Evolutionary conservation across 1,140 invertebrate genomes (phyloP), one percentile per base, ranked within the genome.

Genomic region (Drosophila guanche): DNA sequence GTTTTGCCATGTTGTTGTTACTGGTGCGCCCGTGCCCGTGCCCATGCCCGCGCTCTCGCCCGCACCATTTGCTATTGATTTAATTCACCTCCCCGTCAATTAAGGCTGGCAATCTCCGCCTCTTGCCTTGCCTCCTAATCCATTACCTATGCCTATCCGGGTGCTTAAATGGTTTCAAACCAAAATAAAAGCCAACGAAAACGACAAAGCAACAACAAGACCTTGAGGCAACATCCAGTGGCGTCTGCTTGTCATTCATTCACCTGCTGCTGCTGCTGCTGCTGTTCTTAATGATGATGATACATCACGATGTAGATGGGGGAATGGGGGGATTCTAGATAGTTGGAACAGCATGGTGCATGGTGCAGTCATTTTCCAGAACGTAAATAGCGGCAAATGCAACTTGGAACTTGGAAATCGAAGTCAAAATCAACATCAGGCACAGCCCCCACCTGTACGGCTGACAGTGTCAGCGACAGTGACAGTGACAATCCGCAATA

Each of bases 11-110:
- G 10, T 37, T 27, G 25, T 27, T 37, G 33, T 37, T 37, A 57
- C 47, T 47, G 66, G 66, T 67, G 46, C 8, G 23, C 37, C 47
- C 46, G 45, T 46, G 46, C 8, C 29, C 8, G 8, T 22, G 23
- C n/a, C 12, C 16, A n/a, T 54, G 29, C 23, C n/a, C 22, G 33
- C 40, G 29, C 57, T 27, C 33, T 20, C 33, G 45, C 4, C 60
- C 12, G 43, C 61, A 46, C 52, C 46, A 29, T 62, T 69, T 45
- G 40, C 68, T 73, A 73, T 73, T 73, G 69, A 73, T 73, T 73
- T 55, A 62, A 71, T 72, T 71, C 50, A 42, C 40, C 33, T 45
- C 40, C 53, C 65, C 67, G 50, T 40, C 65, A 71, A 71, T 71
- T 71, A 71, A 71, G 47, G 67, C 51, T 65, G 51, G 50, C 42